phyloP scores from a whole-genome alignment of 1,140 invertebrate species.

The Anoplolepis gracilipes region DNA sequence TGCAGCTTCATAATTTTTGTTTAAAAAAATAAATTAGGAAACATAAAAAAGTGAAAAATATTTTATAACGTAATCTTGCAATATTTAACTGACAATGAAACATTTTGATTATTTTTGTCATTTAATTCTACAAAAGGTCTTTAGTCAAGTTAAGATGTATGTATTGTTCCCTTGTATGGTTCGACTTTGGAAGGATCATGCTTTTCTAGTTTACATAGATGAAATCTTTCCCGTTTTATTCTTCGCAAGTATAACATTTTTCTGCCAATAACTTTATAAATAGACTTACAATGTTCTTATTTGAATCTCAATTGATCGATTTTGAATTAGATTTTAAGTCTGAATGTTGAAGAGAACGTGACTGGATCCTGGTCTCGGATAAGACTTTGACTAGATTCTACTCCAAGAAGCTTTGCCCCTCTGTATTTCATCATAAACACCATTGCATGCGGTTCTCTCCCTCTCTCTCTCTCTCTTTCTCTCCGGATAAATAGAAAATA shows the following conservation, averaged over 20 bases:
- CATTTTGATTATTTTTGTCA: neutral
- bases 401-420: neutral
- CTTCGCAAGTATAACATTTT: constrained; percentile 24
- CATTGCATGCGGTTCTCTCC: neutral
- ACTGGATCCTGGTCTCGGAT: neutral
- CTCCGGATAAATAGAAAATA: constrained; percentile 28
- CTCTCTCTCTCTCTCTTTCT: too few species aligned
- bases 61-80: neutral
- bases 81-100: neutral
- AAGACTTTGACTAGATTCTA: constrained; percentile 30
- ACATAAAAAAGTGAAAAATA: neutral
- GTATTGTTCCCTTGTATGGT: constrained; percentile 78
- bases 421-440: constrained; percentile 30
- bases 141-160: constrained; percentile 38
- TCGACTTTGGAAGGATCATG: constrained; percentile 83
- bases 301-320: neutral
- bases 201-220: constrained; percentile 69
- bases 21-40: neutral
- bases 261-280: neutral
- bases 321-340: neutral
- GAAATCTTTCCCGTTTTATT: constrained; percentile 65
- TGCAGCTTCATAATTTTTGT: neutral
- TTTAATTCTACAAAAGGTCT: constrained; percentile 21
- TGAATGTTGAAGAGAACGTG: neutral
- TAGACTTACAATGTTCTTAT: neutral